These are phyloP conservation scores for Struthidea cinerea DNA, from an alignment of 2,113 vertebrate genomes.

Conservation along the genomic window DNA sequence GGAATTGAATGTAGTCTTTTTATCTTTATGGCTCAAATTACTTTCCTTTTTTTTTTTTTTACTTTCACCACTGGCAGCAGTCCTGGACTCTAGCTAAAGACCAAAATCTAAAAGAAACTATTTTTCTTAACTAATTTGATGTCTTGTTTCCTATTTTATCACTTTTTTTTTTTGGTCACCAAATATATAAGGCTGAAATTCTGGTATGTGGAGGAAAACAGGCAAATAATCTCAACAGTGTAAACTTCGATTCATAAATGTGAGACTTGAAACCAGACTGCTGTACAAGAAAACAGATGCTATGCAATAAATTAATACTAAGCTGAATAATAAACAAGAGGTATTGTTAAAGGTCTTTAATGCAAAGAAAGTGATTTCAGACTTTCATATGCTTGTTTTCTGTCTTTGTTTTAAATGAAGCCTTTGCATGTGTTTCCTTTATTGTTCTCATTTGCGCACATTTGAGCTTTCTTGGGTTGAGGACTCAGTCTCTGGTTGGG, in stretches of 20 bases:
- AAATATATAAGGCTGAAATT: background rate
- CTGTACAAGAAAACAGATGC: conserved; percentile 45
- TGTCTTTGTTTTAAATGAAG: conserved; percentile 42
- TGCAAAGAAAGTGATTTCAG: conserved; percentile 47
- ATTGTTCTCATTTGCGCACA: background rate
- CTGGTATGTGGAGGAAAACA: background rate
- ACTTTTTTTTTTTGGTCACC: background rate
- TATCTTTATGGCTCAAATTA: background rate
- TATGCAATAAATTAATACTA: conserved; percentile 52
- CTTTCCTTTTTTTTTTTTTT: background rate
- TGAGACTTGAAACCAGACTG: background rate
- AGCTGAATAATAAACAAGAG: conserved; percentile 50
- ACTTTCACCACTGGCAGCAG: background rate
- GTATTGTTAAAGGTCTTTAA: conserved; percentile 33
- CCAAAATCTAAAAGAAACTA: background rate
- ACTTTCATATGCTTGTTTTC: conserved; percentile 60
- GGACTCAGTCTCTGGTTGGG: conserved; percentile 18
- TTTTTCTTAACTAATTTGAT: background rate
- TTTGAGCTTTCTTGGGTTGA: conserved; percentile 54
- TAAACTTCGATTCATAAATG: background rate
- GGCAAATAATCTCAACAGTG: background rate
- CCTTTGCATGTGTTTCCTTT: conserved; percentile 43
- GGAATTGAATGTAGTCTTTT: background rate
- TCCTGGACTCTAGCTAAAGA: background rate
- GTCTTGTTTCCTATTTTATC: background rate